These are phyloP conservation scores for Hephaestus fuliginosus DNA, from an alignment of 2,797 vertebrate genomes.

Conservation along the genomic window DNA sequence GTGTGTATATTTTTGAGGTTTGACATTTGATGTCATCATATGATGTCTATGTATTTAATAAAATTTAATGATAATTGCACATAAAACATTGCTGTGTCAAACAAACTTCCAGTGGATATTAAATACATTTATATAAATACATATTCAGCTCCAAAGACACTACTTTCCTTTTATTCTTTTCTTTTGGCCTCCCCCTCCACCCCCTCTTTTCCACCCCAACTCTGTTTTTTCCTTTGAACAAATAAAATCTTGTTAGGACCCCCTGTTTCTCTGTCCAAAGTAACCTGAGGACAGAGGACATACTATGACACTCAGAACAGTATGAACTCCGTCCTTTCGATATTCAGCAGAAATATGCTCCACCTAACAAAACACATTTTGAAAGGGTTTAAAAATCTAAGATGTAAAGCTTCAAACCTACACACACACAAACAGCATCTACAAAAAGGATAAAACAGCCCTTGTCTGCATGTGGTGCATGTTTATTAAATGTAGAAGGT, in stretches of 20 bases:
- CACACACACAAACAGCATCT: not conserved
- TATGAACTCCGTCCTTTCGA: conserved; percentile 26
- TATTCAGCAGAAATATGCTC: conserved; percentile 14
- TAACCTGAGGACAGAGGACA: conserved; percentile 39
- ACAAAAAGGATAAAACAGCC: not conserved
- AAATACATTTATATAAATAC: not conserved
- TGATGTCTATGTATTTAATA: not conserved
- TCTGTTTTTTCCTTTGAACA: conserved; percentile 31
- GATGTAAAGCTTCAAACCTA: not conserved
- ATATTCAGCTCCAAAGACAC: not conserved
- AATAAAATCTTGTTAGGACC: conserved; percentile 43
- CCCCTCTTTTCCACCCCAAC: not conserved
- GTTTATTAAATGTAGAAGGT: not conserved
- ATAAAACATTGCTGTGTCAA: not conserved
- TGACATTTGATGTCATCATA: not conserved
- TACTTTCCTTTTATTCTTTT: not conserved
- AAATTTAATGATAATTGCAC: not conserved
- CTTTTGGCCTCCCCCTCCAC: not conserved
- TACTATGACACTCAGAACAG: conserved; percentile 23
- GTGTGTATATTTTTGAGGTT: not conserved
- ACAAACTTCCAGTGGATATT: not conserved
- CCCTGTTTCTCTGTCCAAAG: conserved; percentile 19
- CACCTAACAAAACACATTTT: conserved; percentile 10
- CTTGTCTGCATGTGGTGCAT: not conserved
- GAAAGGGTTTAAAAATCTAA: not conserved